These are phyloP conservation scores for Hydrozoanthus tunicans DNA, from an alignment of 64 coral and sea anemone genomes.

Conservation along the genomic window DNA sequence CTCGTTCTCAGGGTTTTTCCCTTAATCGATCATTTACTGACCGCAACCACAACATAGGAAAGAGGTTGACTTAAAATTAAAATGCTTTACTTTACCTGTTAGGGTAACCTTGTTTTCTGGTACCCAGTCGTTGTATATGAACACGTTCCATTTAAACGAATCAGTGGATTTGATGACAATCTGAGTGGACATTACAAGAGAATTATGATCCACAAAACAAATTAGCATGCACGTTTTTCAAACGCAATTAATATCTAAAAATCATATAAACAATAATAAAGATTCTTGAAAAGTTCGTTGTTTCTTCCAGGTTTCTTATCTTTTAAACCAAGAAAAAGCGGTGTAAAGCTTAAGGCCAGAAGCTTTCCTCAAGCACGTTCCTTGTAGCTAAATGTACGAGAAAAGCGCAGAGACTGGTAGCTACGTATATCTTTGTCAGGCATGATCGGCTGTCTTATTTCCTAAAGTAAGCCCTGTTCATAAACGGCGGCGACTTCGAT, in stretches of 20 bases:
- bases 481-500: not conserved
- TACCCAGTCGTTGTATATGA: slow-evolving; percentile 27
- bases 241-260: too few relatives aligned
- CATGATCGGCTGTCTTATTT: slow-evolving; percentile 10
- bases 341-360: not conserved
- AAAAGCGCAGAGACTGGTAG: slow-evolving; percentile 2
- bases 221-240: too few relatives aligned
- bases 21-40: too few relatives aligned
- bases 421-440: not conserved
- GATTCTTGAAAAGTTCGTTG: too few relatives aligned
- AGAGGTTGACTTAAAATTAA: too few relatives aligned
- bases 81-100: not conserved
- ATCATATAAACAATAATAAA: too few relatives aligned
- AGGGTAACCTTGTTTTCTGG: not conserved
- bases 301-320: not conserved
- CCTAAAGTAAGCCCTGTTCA: not conserved
- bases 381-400: not conserved
- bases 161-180: not conserved
- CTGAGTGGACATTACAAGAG: not conserved
- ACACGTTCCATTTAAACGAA: slow-evolving; percentile 18
- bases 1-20: too few relatives aligned
- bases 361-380: not conserved
- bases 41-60: not conserved
- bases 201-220: not conserved
- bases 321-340: not conserved